Evolutionary conservation across 2,797 vertebrate genomes (phyloP).

Genomic region (Melanotaenia nigrans): DNA sequence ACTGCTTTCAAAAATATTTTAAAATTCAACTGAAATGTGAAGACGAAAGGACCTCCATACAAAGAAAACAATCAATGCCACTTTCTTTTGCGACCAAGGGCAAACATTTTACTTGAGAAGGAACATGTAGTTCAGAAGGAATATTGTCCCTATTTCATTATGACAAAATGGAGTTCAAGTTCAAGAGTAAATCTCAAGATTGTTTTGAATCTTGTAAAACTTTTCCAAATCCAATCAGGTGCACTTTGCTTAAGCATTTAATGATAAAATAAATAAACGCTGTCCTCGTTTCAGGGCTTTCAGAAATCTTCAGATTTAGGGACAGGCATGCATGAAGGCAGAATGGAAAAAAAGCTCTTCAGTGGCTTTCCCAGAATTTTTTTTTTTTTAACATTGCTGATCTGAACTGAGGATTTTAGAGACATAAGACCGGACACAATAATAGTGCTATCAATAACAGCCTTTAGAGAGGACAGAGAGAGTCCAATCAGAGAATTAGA

Average conservation of each 20-base stretch:
- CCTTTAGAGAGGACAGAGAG: slow-evolving; percentile 51
- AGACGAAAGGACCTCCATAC: slow-evolving; percentile 53
- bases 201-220: slow-evolving; percentile 52
- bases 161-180: slow-evolving; percentile 54
- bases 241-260: slow-evolving; percentile 36
- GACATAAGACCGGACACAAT: slow-evolving; percentile 69
- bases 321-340: neutral
- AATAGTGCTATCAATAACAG: slow-evolving; percentile 77
- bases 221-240: slow-evolving; percentile 53
- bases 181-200: slow-evolving; percentile 53
- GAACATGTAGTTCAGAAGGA: slow-evolving; percentile 56
- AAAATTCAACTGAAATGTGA: slow-evolving; percentile 44
- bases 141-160: slow-evolving; percentile 66
- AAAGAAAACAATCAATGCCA: slow-evolving; percentile 58
- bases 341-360: slow-evolving; percentile 7
- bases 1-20: slow-evolving; percentile 46
- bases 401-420: slow-evolving; percentile 62
- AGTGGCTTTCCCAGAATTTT: slow-evolving; percentile 48
- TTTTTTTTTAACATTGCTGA: slow-evolving; percentile 59
- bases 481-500: slow-evolving; percentile 77
- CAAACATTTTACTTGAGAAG: slow-evolving; percentile 56
- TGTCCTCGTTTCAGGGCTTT: slow-evolving; percentile 20
- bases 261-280: slow-evolving; percentile 31
- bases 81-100: slow-evolving; percentile 61
- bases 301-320: slow-evolving; percentile 16